Evolutionary conservation across 2,113 vertebrate genomes (phyloP).

Genomic region (Odontophorus gujanensis): DNA sequence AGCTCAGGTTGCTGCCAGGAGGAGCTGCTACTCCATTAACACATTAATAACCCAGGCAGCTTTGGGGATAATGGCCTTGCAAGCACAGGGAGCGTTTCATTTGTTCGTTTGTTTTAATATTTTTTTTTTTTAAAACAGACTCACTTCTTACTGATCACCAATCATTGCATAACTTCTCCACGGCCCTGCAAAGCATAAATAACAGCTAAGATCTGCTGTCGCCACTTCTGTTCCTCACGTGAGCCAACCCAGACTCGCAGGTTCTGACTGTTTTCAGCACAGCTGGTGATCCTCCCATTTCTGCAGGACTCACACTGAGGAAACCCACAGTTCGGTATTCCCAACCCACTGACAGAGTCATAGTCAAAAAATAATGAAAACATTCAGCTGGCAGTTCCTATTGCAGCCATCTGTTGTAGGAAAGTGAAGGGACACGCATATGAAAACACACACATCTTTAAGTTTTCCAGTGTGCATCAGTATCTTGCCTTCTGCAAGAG

Average conservation of each 20-base stretch:
- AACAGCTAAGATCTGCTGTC: background rate
- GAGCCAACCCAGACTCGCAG: background rate
- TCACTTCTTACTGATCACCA: background rate
- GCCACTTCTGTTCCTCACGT: background rate
- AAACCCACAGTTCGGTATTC: background rate
- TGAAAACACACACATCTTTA: background rate
- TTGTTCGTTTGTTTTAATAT: too few relatives aligned
- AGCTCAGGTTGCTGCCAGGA: background rate
- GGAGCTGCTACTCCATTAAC: background rate
- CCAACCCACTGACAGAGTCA: background rate
- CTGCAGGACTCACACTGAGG: background rate
- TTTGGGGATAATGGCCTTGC: background rate
- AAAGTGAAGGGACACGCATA: background rate
- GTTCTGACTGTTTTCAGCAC: background rate
- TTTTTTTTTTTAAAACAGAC: too few relatives aligned
- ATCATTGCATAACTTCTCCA: background rate
- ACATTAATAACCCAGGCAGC: background rate
- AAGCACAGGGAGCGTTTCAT: background rate
- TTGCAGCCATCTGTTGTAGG: background rate
- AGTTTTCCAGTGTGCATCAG: background rate
- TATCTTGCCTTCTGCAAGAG: background rate
- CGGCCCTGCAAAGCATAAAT: background rate
- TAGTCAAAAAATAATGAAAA: background rate
- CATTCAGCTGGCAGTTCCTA: background rate
- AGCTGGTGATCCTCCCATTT: background rate